Evolutionary conservation across 2,888 invertebrate species (phyloP), one percentile per base, ranked within the genome.

Genomic region (Ernsta delagoae): DNA sequence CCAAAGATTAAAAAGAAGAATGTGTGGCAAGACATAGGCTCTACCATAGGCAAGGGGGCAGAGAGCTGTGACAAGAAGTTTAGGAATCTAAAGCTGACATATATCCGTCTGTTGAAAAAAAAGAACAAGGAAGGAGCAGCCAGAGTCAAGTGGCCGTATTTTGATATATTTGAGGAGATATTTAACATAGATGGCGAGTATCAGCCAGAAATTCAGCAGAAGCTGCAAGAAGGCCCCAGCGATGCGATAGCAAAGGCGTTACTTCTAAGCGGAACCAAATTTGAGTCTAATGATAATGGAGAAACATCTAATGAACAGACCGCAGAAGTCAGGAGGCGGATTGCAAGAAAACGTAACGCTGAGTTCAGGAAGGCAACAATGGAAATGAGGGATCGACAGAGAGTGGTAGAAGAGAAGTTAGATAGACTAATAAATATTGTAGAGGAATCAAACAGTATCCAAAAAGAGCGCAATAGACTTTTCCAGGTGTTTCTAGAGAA

Each of bases 31-130:
- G 89, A 91, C 8, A 90, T 92, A 41, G 82, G 85, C 0, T 82
- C 81, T 60, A 82, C 81, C 1, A 82, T 92, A 1, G 89, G 89
- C 0, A 90, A 90, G 77, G 83, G 85, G 2, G 89, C 92, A 1
- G 89, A 91, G 8, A 82, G 85, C 63, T 93, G 92, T 75, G 92
- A 92, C 72, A 92, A 91, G 73, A 93, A 93, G 74, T 92, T 92
- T 75, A 81, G 93, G 68, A 93, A 93, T 75, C 77, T 93, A 56
- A 93, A 93, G 76, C 87, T 88, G 74, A 93, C 92, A 4, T 93
- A 92, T 72, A 79, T 92, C 12, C 80, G 93, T 71, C 74, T 92
- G 70, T 75, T 93, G 1, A 89, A 88, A 72, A 93, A 90, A 75
- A 89, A 86, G 65, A 88, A 82, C 59, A 79, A 79, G 59, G 83